A percentile compares a stretch with the other conserved stretches of the same genome.
Conservation (phyloP, 2,797 vertebrate genomes). For the Oreortyx pictus region DNA sequence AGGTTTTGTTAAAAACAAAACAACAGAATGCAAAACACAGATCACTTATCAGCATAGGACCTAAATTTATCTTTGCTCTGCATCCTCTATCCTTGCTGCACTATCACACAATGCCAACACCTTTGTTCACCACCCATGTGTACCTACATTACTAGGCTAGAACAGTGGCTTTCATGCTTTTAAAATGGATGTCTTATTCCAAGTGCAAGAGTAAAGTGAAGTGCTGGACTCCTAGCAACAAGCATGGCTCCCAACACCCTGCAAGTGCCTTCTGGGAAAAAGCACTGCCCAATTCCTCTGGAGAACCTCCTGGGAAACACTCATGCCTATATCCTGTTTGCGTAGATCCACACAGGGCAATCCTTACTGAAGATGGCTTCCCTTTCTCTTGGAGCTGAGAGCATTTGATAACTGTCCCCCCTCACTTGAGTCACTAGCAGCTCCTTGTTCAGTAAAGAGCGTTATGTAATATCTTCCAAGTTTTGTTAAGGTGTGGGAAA, state of each 20-base stretch:
- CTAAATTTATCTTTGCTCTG: background rate
- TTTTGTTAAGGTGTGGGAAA: background rate
- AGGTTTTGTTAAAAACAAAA: background rate
- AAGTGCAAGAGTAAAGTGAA: background rate
- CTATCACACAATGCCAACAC: background rate
- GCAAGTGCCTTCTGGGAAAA: background rate
- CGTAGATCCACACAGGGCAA: background rate
- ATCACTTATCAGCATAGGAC: background rate
- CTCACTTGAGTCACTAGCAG: background rate
- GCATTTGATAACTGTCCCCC: accelerated
- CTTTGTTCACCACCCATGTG: background rate
- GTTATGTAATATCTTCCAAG: background rate
- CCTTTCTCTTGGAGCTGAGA: background rate
- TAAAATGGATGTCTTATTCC: background rate
- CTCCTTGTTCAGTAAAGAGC: background rate
- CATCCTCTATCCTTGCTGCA: background rate
- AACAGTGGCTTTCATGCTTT: background rate
- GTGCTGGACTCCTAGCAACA: background rate
- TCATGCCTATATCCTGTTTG: background rate
- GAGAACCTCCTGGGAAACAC: accelerated
- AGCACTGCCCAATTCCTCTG: background rate
- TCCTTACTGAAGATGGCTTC: background rate
- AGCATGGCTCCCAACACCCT: background rate
- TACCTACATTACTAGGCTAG: background rate
- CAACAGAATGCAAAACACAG: background rate